Evolutionary conservation across 2,888 invertebrate species (phyloP), one percentile per base, ranked within the genome.

Genomic region (Cylindroiulus punctatus): DNA sequence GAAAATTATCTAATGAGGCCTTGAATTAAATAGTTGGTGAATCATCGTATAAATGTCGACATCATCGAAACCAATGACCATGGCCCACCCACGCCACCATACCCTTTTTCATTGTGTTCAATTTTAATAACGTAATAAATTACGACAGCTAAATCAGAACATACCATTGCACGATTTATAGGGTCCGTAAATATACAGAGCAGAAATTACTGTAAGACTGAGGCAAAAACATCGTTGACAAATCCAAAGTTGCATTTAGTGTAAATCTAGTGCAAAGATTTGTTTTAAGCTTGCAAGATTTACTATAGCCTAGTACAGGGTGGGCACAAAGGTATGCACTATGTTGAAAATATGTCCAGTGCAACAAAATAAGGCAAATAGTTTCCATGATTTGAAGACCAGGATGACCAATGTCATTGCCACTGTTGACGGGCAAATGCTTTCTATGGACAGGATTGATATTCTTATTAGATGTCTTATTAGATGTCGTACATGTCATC

Each of bases 11-110:
- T 30, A 76, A 76, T 76, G 76, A 76, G 76, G 14, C 76, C 76
- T 76, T 76, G 76, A 76, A 76, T 76, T 76, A 76, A 76, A 30
- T 76, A 76, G 22, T 76, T 14, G 76, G 30, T 76, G 76, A 76
- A 76, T 76, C 76, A 76, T 14, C 30, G 76, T 17, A 0, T 14
- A 14, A 26, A 76, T 30, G 76, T 76, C 76, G 76, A 76, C 76
- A 76, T 76, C 76, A 22, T 26, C 65, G 65, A 65, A 65, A 65
- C 22, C 26, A 10, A 65, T 30, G 14, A 30, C 76, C 76, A 12
- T 26, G 30, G 76, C 30, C 76, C 76, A 76, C 76, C 76, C 76
- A 76, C 76, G 76, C 76, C 7, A 30, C 30, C 76, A 14, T 76
- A 30, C 30, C 76, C 76, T 26, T 14, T 65, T 76, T 76, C 76